phyloP scores from a whole-genome alignment of 2,797 vertebrate species.

The Gymnothorax javanicus region DNA sequence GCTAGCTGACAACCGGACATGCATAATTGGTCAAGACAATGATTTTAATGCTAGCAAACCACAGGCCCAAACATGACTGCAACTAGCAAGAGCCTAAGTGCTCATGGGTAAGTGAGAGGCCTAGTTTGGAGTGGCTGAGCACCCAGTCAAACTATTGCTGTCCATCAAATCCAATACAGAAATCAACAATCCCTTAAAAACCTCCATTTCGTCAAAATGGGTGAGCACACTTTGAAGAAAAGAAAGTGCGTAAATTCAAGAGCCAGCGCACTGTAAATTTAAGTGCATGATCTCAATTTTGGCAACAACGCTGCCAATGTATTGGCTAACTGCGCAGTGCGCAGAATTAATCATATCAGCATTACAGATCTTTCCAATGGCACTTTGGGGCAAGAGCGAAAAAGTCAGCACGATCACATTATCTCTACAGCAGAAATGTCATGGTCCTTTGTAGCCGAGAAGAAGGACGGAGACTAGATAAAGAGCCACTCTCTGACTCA shows the following conservation, averaged over 20 bases:
- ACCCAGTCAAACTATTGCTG: not conserved
- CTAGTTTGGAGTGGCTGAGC: not conserved
- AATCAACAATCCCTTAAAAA: not conserved
- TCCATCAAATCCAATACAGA: not conserved
- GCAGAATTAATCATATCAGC: not conserved
- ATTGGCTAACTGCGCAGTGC: not conserved
- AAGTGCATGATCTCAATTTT: not conserved
- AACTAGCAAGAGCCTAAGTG: not conserved
- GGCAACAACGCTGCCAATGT: not conserved
- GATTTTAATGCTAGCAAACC: not conserved
- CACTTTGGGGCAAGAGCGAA: not conserved
- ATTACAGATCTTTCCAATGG: not conserved
- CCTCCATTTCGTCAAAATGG: not conserved
- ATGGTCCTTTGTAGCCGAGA: not conserved
- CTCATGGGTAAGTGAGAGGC: not conserved
- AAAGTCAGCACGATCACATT: not conserved
- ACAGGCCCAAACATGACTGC: not conserved
- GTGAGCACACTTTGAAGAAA: too few relatives aligned
- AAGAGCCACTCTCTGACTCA: not conserved
- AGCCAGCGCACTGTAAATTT: not conserved
- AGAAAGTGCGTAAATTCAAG: too few relatives aligned
- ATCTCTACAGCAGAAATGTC: not conserved
- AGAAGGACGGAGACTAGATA: not conserved
- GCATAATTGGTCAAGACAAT: not conserved
- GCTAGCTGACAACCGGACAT: not conserved